These are phyloP conservation scores for Mycalesis mineus DNA, from an alignment of 2,888 invertebrate species.

Conservation along the genomic window DNA sequence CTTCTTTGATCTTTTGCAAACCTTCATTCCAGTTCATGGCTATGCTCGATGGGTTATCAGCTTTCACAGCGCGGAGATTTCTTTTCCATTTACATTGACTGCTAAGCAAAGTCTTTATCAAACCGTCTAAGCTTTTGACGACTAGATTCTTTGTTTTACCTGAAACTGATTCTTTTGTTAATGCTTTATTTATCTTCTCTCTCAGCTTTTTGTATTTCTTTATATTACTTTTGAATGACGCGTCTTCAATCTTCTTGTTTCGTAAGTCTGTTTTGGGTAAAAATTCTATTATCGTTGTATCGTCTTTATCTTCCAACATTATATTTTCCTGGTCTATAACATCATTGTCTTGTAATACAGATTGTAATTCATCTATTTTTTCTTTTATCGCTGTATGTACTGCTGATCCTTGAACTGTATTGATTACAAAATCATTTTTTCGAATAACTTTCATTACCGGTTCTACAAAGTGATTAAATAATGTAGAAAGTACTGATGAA, in stretches of 20 bases:
- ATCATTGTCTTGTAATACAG: conserved; percentile 44
- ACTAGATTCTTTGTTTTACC: conserved; percentile 44
- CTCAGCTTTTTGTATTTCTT: conserved; percentile 48
- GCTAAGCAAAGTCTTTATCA: conserved; percentile 44
- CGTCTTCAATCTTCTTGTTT: conserved; percentile 13
- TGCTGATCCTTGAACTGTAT: conserved; percentile 20
- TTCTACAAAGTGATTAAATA: conserved; percentile 39
- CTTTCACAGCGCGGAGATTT: conserved; percentile 9
- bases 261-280: conserved; percentile 29
- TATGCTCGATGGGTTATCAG: conserved; percentile 9
- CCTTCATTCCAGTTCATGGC: conserved; percentile 32
- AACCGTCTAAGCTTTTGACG: conserved; percentile 46
- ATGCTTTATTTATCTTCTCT: conserved; percentile 40
- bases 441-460: conserved; percentile 35
- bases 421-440: conserved; percentile 8
- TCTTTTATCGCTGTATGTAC: conserved; percentile 39
- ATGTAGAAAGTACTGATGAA: conserved; percentile 28
- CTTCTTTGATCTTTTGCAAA: conserved; percentile 38
- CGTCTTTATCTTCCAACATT: conserved; percentile 38
- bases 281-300: conserved; percentile 54
- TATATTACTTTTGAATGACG: conserved; percentile 36
- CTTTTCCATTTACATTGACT: conserved; percentile 45
- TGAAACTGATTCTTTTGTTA: conserved; percentile 46
- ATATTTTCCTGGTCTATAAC: conserved; percentile 30
- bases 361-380: conserved; percentile 43